Evolutionary conservation across 2,797 vertebrate species (phyloP).

Genomic region (Acrossocheilus fasciatus): DNA sequence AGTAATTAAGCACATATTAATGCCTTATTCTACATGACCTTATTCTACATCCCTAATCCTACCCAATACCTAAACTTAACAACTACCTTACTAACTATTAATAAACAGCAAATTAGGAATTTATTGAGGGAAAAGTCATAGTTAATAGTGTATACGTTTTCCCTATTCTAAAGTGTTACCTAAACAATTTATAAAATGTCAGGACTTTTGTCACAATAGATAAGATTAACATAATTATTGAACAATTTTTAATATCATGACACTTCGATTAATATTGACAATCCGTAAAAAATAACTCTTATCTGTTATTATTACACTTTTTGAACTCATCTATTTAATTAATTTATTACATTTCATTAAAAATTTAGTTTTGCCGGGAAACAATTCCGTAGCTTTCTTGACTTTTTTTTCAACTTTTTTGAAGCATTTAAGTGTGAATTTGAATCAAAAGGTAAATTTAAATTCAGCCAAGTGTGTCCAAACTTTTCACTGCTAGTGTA

Average conservation of each 20-base stretch:
- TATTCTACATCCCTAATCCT: too few relatives aligned
- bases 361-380: not conserved
- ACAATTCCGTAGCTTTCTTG: not conserved
- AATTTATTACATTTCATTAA: not conserved
- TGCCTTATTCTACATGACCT: too few relatives aligned
- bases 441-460: not conserved
- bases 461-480: not conserved
- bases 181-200: not conserved
- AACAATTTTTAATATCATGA: not conserved
- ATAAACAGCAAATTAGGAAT: too few relatives aligned
- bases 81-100: too few relatives aligned
- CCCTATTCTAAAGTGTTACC: too few relatives aligned
- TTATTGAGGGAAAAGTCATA: too few relatives aligned
- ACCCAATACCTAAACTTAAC: too few relatives aligned
- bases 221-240: not conserved
- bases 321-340: not conserved
- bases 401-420: not conserved
- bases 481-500: not conserved
- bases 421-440: not conserved
- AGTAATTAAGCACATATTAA: too few relatives aligned
- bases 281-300: not conserved
- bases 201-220: not conserved
- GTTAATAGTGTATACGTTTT: too few relatives aligned
- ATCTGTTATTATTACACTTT: not conserved
- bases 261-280: not conserved